Conservation (phyloP, 2,888 invertebrate species). For the Argynnis bischoffii region DNA sequence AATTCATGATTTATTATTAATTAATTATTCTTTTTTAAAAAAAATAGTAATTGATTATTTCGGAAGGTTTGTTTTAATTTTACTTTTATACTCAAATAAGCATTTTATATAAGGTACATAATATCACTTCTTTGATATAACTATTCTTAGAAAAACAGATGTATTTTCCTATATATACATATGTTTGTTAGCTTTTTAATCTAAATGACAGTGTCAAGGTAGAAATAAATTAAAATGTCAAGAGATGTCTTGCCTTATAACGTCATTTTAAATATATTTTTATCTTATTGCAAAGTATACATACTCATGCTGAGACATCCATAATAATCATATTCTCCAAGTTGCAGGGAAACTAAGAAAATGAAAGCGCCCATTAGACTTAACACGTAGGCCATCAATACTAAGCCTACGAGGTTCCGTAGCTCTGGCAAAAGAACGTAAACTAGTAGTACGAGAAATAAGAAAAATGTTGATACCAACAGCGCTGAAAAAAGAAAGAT, state of each 20-base stretch:
- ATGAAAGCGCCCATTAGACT: conserved; percentile 84
- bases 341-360: conserved; percentile 78
- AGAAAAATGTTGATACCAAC: conserved; percentile 35
- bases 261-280: neutral
- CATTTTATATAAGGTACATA: no score
- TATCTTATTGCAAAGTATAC: conserved; percentile 68
- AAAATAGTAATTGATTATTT: no score
- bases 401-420: conserved; percentile 86
- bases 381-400: conserved; percentile 87
- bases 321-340: conserved; percentile 47
- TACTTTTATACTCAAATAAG: no score
- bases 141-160: no score
- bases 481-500: conserved; percentile 30
- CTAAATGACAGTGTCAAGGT: no score
- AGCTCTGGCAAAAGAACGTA: conserved; percentile 40
- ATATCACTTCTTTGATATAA: no score
- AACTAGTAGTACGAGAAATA: conserved; percentile 34
- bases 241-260: neutral
- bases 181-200: no score
- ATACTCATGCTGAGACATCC: conserved; percentile 46
- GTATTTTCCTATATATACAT: no score
- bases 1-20: no score
- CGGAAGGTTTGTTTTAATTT: no score
- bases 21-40: no score
- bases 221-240: neutral